Base-by-base conservation (phyloP, 2,113 vertebrate genomes). In the Rhipidura dahli region DNA sequence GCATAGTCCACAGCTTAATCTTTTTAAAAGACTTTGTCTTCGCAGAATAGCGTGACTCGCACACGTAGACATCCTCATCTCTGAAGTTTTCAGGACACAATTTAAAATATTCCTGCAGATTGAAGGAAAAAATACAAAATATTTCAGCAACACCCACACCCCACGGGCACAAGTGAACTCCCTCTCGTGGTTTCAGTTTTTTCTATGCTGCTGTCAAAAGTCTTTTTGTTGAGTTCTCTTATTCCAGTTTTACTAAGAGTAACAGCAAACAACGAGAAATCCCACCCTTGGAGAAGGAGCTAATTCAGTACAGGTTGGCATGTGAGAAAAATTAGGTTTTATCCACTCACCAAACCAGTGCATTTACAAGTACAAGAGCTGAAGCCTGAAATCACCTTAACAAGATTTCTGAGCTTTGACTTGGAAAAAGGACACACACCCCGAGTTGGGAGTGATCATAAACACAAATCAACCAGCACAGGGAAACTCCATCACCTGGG, bases 1-100 rank as follows among this genome's bases (percentile, higher is more conserved):
- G 99, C 99, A 99, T 99, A 61, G 99, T 98, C 99, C 99, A 99
- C 94, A 99, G 95, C 87, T 99, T 99, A 97, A 99, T 99, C 98
- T 99, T 99, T 95, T 99, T 99, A 95, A 99, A 99, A 87, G 99
- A 99, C 89, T 99, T 99, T 59, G 99, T 98, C 97, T 99, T 99
- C 1, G 99, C 99, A 35, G 99, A 99, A 90, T 99, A 99, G 54
- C 99, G 99, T 5, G 99, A 99, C 96, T 99, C 99, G 11, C 99
- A 99, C 61, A 99, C 99, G 61, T 98, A 99, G 44, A 99, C 99
- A 76, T 99, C 99, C 69, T 99, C 99, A 33, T 98, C 97, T 93
- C 98, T 97, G 94, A 99, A 99, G 96, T 98, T 99, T 89, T 99
- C 99, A 53, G 99, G 99, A 83, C 98, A 99, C 82, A 99, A 96